Evolutionary conservation across 2,797 vertebrate species (phyloP).

Genomic region (Capromys pilorides): DNA sequence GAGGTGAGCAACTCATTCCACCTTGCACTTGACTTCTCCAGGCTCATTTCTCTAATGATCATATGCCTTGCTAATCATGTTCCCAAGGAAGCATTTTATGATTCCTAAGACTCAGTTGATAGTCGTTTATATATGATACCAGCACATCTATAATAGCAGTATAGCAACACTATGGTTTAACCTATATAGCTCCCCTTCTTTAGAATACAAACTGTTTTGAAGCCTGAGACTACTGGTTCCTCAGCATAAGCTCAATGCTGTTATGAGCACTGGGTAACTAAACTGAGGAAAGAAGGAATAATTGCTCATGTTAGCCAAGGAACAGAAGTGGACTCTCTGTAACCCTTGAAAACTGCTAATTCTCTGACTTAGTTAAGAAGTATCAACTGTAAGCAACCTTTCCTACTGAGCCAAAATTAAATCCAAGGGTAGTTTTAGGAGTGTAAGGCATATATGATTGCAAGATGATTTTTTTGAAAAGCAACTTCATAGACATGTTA

Average conservation of each 20-base stretch:
- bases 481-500: neutral
- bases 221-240: neutral
- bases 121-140: neutral
- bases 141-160: neutral
- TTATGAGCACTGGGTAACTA: neutral
- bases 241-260: neutral
- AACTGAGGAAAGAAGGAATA: neutral
- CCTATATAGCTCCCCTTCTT: neutral
- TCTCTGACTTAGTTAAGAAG: neutral
- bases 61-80: neutral
- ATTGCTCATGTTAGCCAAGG: neutral
- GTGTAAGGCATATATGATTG: neutral
- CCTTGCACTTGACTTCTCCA: neutral
- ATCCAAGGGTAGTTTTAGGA: neutral
- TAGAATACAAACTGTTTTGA: neutral
- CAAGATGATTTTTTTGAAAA: neutral
- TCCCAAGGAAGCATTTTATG: neutral
- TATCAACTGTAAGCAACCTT: neutral
- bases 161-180: neutral
- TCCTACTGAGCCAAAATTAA: neutral
- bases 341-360: neutral
- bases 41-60: neutral
- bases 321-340: neutral
- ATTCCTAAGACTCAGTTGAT: neutral
- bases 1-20: too few relatives aligned